Percentiles rank a stretch among this genome's conserved stretches.
Evolutionary conservation across 1,140 invertebrate genomes (phyloP).

Genomic region (Ceratitis capitata): DNA sequence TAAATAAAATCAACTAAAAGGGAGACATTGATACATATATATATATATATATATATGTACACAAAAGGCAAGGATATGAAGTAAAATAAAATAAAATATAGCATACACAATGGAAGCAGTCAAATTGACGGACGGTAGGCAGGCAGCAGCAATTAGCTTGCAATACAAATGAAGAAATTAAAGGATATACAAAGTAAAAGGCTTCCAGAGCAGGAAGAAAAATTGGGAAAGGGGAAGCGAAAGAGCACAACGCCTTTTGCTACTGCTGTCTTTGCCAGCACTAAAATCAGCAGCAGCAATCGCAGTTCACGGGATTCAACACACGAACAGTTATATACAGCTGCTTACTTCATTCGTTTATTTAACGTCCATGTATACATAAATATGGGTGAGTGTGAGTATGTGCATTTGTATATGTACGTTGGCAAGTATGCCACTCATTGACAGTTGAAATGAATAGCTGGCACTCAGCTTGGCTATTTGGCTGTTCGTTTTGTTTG

Average conservation of each 20-base stretch:
- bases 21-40: not conserved
- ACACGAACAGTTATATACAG: not conserved
- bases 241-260: not conserved
- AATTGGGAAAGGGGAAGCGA: not conserved
- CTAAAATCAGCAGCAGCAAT: not conserved
- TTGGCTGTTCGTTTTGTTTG: not conserved
- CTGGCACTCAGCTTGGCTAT: not conserved
- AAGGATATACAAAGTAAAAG: not conserved
- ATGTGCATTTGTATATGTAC: not conserved
- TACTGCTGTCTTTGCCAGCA: not conserved
- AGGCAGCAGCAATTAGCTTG: not conserved
- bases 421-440: not conserved
- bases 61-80: too few relatives aligned
- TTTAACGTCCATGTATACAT: not conserved
- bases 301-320: not conserved
- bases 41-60: too few relatives aligned
- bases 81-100: not conserved
- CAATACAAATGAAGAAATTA: conserved; percentile 26
- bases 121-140: not conserved
- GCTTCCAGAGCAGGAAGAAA: not conserved
- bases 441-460: conserved; percentile 16
- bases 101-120: not conserved
- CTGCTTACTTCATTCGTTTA: not conserved
- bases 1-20: not conserved
- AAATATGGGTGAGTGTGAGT: not conserved